Evolutionary conservation across 2,888 invertebrate genomes (phyloP), one percentile per base, ranked within the genome.

Genomic region (Scelioninae gen. 2): DNA sequence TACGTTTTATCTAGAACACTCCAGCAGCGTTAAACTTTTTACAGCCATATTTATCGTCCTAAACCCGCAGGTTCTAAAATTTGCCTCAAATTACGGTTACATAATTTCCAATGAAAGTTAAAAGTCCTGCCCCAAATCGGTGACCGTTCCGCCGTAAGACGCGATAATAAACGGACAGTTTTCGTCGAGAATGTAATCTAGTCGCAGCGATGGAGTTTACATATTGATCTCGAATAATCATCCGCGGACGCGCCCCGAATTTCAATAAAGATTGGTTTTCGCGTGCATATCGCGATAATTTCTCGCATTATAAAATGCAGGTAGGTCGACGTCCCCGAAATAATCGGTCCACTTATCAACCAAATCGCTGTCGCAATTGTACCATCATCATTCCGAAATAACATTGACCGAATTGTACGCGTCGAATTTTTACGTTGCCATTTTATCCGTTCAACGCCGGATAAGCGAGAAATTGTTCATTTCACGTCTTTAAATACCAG

Each of bases 211-310:
- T 52, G 33, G 60, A 65, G 61, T 63, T 57, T 50, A 63, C 63
- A 67, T 73, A 75, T 73, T 60, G 73, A 75, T 69, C 73, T 53
- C 50, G 39, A 52, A 53, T 43, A 69, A 68, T 70, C 65, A 48
- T 55, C 52, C 19, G 46, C 58, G 52, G 43, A 53, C 74, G 57
- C 46, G 68, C 60, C 43, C 53, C 63, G 37, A 76, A 77, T 74
- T 74, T 72, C 74, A 75, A 79, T 79, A 77, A 76, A 77, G 75
- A 78, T 78, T 75, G 72, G 75, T 74, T 76, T 77, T 78, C 77
- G 78, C 77, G 58, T 75, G 72, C 74, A 73, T 76, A 76, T 78
- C 77, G 78, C 77, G 58, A 57, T 71, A 52, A 58, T 50, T 58
- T 64, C 64, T 41, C 39, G 37, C 22, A 46, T 13, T 53, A 37